Conservation (phyloP, 2,888 invertebrate genomes). For the Oxytorus armatus region DNA sequence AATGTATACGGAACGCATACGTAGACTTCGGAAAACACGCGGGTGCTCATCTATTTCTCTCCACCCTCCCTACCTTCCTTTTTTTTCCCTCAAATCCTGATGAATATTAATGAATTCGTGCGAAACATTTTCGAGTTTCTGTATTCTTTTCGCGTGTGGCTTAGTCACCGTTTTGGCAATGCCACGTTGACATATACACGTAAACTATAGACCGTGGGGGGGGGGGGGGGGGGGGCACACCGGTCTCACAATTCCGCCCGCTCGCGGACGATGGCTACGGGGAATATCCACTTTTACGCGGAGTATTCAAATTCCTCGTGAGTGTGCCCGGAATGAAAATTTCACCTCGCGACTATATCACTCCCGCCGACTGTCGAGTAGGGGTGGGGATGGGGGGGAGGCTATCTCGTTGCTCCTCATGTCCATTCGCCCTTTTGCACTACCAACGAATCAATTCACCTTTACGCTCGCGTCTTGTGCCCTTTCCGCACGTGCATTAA, state of each 20-base stretch:
- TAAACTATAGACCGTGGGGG: constrained; percentile 1
- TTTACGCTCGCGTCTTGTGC: no score
- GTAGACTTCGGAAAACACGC: constrained; percentile 25
- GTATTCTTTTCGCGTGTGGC: constrained; percentile 83
- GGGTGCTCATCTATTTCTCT: constrained; percentile 69
- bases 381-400: no score
- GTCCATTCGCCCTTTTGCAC: constrained; percentile 27
- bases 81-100: constrained; percentile 78
- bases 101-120: constrained; percentile 82
- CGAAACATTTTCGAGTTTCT: constrained; percentile 75
- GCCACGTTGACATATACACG: constrained; percentile 12
- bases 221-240: no score
- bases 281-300: constrained; percentile 79
- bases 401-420: constrained; percentile 22
- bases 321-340: constrained; percentile 81
- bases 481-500: no score
- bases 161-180: constrained; percentile 77
- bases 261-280: constrained; percentile 44
- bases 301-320: constrained; percentile 81
- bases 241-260: constrained; percentile 49
- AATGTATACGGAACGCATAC: constrained; percentile 8
- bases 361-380: constrained; percentile 63
- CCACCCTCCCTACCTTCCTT: no score
- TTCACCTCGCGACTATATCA: constrained; percentile 51
- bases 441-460: constrained; percentile 32